phyloP scores from a whole-genome alignment of 2,888 invertebrate genomes.

The Ectropis crepuscularia region DNA sequence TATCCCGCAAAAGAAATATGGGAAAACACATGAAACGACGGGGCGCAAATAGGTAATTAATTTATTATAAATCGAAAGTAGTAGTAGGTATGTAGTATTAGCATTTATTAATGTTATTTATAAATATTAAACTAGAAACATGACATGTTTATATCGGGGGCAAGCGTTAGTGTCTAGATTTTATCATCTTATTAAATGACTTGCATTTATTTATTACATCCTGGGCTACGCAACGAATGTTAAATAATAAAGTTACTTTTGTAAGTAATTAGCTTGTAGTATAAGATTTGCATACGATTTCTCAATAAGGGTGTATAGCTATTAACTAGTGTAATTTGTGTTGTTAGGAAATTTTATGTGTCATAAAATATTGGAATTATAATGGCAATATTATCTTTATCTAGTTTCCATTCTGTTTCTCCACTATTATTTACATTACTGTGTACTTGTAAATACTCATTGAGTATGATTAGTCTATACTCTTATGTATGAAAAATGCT shows the following conservation, averaged over 20 bases:
- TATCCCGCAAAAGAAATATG: no score
- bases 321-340: slow-evolving; percentile 9
- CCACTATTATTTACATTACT: no score
- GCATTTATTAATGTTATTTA: slow-evolving; percentile 8
- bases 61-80: no score
- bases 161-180: slow-evolving; percentile 21
- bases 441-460: no score
- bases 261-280: slow-evolving; percentile 15
- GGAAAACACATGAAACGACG: no score
- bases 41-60: no score
- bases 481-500: no score
- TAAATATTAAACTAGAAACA: slow-evolving; percentile 17
- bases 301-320: neutral
- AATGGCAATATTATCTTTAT: neutral
- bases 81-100: neutral
- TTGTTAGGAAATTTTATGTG: slow-evolving; percentile 4
- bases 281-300: slow-evolving; percentile 23
- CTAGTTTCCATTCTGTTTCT: no score
- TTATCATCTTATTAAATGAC: slow-evolving; percentile 21
- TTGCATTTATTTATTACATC: slow-evolving; percentile 28
- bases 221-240: slow-evolving; percentile 19
- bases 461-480: no score
- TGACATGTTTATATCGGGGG: slow-evolving; percentile 17
- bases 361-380: neutral
- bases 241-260: slow-evolving; percentile 16